These are phyloP conservation scores for Novumbra hubbsi DNA, from an alignment of 2,797 vertebrate species.

Conservation along the genomic window DNA sequence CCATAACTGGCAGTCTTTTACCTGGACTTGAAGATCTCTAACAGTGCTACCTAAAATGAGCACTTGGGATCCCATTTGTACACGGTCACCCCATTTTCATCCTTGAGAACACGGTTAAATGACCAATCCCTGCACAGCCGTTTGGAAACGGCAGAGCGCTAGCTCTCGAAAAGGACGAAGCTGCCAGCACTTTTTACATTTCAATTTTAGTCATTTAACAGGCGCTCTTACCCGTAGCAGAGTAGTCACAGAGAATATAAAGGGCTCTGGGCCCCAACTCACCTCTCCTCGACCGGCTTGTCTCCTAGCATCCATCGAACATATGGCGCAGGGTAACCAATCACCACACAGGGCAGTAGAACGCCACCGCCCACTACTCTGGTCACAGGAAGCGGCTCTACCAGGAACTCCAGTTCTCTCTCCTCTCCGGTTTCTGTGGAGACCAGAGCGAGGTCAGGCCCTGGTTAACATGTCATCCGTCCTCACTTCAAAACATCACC, in stretches of 20 bases:
- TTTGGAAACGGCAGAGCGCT: too few relatives aligned
- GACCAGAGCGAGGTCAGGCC: slow-evolving; percentile 16
- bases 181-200: too few relatives aligned
- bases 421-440: slow-evolving; percentile 76
- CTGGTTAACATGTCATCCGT: slow-evolving; percentile 14
- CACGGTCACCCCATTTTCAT: too few relatives aligned
- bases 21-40: too few relatives aligned
- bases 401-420: slow-evolving; percentile 77
- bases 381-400: slow-evolving; percentile 71
- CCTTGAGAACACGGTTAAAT: too few relatives aligned
- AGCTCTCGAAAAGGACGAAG: too few relatives aligned
- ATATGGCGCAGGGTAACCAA: slow-evolving; percentile 72
- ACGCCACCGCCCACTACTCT: slow-evolving; percentile 74
- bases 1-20: too few relatives aligned
- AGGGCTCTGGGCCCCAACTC: slow-evolving; percentile 2
- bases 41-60: too few relatives aligned
- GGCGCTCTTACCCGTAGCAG: too few relatives aligned
- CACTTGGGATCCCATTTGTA: too few relatives aligned
- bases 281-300: slow-evolving; percentile 75
- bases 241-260: not conserved
- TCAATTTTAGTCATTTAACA: too few relatives aligned
- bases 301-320: slow-evolving; percentile 82
- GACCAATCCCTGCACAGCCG: too few relatives aligned
- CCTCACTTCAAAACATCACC: slow-evolving; percentile 41
- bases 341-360: slow-evolving; percentile 81